Base-by-base conservation (phyloP, 2,113 vertebrate species). In the Uropsilus gracilis region DNA sequence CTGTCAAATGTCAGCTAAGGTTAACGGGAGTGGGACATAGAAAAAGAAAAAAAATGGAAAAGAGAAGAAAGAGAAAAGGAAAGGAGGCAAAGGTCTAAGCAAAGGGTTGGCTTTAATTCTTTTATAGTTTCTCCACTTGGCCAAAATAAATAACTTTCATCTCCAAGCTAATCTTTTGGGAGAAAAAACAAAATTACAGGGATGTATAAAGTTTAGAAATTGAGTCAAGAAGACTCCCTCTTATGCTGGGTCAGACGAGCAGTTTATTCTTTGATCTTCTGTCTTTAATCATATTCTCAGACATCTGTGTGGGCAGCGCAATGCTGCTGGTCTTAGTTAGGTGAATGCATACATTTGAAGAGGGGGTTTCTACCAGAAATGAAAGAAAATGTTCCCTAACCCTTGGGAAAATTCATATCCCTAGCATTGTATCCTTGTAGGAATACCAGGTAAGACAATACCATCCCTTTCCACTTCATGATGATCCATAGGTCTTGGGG, bases 131-230 rank as follows among this genome's bases (percentile, higher is more conserved):
- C 20, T 46, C 20, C 24, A 77, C 39, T 72, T 77, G 28, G 55
- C 28, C 63, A 92, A 96, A 24, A 63, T 61, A 53, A 89, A 57
- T 37, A 92, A 82, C 26, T 77, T 86, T 83, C 37, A 92, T 48
- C 32, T 90, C 53, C 66, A 77, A 20, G 9, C 37, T 90, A 92
- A 59, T 90, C 3, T 82, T 66, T 64, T 71, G 44, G 5, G 75
- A 90, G 28, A 82, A n/a, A 69, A 75, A 86, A 55, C 50, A 66
- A 84, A 91, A 50, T 86, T 59, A 86, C 68, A 76, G 22, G 39
- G 6, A 75, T 63, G 9, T 30, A 34, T 24, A 86, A 93, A 28
- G 16, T 86, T 95, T 39, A 93, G 18, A 5, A 82, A 77, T 71
- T 55, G 22, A 76, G 50, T 76, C 46, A 86, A 68, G 34, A 86